Evolutionary conservation across 2,888 invertebrate species (phyloP).

Genomic region (Trachelus iudaicus): DNA sequence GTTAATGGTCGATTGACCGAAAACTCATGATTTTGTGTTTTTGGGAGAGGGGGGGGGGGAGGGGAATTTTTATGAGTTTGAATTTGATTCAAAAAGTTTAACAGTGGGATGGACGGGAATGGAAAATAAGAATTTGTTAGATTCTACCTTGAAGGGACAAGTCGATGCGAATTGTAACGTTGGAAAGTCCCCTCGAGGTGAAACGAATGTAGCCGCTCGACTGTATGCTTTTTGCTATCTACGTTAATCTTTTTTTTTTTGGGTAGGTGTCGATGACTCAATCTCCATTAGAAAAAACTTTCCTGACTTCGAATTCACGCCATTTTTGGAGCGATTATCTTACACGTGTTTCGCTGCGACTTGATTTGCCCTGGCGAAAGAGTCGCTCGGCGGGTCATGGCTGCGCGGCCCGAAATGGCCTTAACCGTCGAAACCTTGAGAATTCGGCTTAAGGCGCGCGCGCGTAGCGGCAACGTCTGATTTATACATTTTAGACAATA

Average conservation of each 20-base stretch:
- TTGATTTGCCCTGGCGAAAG: neutral
- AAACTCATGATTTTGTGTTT: neutral
- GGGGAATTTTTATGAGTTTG: neutral
- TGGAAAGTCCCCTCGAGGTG: no score
- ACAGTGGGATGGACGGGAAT: neutral
- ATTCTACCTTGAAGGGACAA: no score
- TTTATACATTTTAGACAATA: neutral
- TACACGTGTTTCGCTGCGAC: neutral
- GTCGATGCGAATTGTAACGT: no score
- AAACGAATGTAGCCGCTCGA: no score
- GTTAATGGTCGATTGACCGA: no score
- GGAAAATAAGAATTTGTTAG: neutral
- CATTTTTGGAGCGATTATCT: neutral
- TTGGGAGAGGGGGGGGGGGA: fast-evolving
- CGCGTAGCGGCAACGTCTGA: neutral
- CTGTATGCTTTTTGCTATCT: neutral
- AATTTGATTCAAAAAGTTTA: neutral
- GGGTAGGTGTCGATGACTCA: neutral
- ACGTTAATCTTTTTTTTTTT: neutral
- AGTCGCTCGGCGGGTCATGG: neutral
- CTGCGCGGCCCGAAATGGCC: neutral
- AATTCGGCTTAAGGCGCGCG: neutral
- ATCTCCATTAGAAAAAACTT: neutral
- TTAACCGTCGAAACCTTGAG: neutral
- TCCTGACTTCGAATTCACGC: neutral